phyloP scores from a whole-genome alignment of 2,797 vertebrate genomes.

The Apogon talboti region DNA sequence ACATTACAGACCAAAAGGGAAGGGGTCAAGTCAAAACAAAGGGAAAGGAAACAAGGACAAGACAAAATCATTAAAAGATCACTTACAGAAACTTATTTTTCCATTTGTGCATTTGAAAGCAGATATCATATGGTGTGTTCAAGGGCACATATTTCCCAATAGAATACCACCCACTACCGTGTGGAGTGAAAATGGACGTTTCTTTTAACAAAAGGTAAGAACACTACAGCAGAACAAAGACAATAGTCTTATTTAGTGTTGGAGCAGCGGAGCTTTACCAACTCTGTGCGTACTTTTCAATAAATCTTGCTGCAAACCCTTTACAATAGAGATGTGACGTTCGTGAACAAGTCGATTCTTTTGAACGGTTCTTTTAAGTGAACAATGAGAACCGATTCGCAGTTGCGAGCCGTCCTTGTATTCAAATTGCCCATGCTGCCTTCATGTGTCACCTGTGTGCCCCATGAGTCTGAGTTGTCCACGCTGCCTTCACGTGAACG shows the following conservation, averaged over 20 bases:
- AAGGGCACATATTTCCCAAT: constrained; percentile 32
- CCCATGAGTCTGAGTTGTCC: too few relatives aligned
- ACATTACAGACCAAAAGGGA: constrained; percentile 23
- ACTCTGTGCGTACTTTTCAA: constrained; percentile 26
- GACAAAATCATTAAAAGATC: constrained; percentile 35
- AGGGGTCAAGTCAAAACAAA: constrained; percentile 55
- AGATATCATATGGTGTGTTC: background rate
- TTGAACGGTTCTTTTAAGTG: too few relatives aligned
- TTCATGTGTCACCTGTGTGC: too few relatives aligned
- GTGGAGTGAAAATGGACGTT: constrained; percentile 15
- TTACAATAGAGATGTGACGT: too few relatives aligned
- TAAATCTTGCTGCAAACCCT: constrained; percentile 23
- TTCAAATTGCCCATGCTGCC: too few relatives aligned
- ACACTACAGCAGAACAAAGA: constrained; percentile 25
- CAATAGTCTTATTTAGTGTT: constrained; percentile 18
- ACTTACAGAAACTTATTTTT: background rate
- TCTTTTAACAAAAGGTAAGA: constrained; percentile 15
- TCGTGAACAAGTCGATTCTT: too few relatives aligned
- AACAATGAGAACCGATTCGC: too few relatives aligned
- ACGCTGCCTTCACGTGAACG: too few relatives aligned
- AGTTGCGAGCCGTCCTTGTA: too few relatives aligned
- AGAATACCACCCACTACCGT: constrained; percentile 13
- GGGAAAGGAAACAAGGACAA: constrained; percentile 55
- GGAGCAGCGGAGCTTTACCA: constrained; percentile 27
- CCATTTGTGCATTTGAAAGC: constrained; percentile 23